Evolutionary conservation across 2,888 invertebrate species (phyloP), one percentile per base, ranked within the genome.

Genomic region (Tipula helvola): DNA sequence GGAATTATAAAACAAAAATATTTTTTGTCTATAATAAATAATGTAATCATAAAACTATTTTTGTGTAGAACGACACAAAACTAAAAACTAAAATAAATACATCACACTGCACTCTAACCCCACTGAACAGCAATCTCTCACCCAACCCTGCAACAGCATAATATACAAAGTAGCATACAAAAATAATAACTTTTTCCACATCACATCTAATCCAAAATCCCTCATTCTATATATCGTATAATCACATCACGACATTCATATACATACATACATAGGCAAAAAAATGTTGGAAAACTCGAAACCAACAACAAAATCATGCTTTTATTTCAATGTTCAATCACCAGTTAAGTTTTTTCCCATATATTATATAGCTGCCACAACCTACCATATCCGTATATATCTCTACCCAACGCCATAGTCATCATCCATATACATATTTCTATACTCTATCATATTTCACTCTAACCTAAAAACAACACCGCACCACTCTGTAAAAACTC

Each of bases 311-410:
- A 71, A 71, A 71, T 71, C 71, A 57, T 71, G 28, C 28, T 71
- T 71, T 71, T 71, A 71, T 71, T 71, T 71, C 71, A 71, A 71
- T 71, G 71, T 71, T 71, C 71, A 71, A 71, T 71, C 71, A 71
- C 71, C 71, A 71, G 71, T 71, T 71, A 71, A 71, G 71, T 71
- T 71, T 71, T 39, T 71, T 71, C 71, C 28, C 71, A 71, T 71
- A 71, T 71, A 16, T 52, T 28, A 28, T 28, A 57, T 41, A n/a
- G 47, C 47, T 52, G 5, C 10, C 28, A 28, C 28, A 28, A 28
- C 10, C 41, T 41, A 41, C 41, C 41, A 10, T 44, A 44, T 12
- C 28, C 13, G 28, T 71, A 71, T 28, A 28, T 71, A 71, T 71
- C 28, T n/a, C 28, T 28, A 71, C 28, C 71, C 18, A 71, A 71